Percentiles rank a stretch among this genome's conserved stretches.
Evolutionary conservation across 2,888 invertebrate species (phyloP).

Genomic region (Gastracanthus pulcherrimus): DNA sequence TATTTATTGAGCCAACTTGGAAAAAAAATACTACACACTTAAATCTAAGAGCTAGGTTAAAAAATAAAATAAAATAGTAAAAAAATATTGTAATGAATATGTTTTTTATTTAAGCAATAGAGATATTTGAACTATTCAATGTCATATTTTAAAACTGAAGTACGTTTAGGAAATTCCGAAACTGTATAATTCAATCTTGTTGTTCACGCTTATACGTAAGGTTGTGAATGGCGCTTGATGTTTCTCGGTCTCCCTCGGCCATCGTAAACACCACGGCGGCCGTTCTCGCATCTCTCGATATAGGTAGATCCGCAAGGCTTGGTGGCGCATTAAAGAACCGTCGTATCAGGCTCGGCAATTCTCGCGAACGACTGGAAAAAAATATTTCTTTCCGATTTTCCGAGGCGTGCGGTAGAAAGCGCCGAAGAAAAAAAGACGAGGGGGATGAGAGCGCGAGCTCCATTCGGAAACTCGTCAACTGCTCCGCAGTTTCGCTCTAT

Average conservation of each 20-base stretch:
- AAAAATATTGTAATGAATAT: too few species aligned
- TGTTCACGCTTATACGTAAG: too few species aligned
- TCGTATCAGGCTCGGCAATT: neutral
- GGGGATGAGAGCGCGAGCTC: neutral
- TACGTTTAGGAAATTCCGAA: too few species aligned
- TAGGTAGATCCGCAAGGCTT: neutral
- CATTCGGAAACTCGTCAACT: constrained; percentile 36
- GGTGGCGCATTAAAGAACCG: constrained; percentile 5
- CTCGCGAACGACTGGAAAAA: neutral
- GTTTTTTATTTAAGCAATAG: too few species aligned
- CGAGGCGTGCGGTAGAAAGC: neutral
- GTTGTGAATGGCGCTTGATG: neutral
- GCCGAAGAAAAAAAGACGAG: neutral
- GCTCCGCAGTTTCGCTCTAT: neutral
- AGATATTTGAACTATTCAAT: neutral
- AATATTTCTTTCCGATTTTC: constrained; percentile 25
- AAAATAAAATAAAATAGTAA: too few species aligned
- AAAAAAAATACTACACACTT: too few species aligned
- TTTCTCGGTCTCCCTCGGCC: neutral
- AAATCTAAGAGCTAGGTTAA: too few species aligned
- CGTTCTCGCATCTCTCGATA: neutral
- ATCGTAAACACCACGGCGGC: neutral
- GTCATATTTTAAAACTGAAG: too few species aligned
- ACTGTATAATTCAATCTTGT: too few species aligned
- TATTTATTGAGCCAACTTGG: too few species aligned